Evolutionary conservation across 1,140 invertebrate genomes (phyloP), one percentile per base, ranked within the genome.

Genomic region (Drosophila willistoni): DNA sequence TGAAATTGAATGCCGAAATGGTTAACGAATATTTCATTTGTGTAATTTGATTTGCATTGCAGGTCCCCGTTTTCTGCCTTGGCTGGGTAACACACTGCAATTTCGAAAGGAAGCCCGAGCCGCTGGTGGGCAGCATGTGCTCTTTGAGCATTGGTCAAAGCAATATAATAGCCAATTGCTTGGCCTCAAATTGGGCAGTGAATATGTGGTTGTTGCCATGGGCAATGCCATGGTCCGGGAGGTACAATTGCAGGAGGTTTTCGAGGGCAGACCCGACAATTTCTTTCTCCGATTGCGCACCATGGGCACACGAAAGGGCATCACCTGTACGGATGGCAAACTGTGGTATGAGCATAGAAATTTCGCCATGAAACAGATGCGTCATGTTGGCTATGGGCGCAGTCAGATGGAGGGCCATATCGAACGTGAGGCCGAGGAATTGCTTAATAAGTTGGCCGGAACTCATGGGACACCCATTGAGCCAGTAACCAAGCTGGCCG

Each of bases 261-360:
- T 94, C 77, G 94, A 96, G 72, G 96, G 94, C 0, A 92, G 96
- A 64, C 96, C 96, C 0, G 94, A 96, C 90, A 95, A 94, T 65
- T 96, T 96, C 79, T 96, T 97, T 73, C 92, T 95, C 39, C 93
- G 94, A 41, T 89, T 96, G 7, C 92, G 96, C 51, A 95, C 95
- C 42, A 94, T 97, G 90, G 96, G 96, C 22, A 94, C 94, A 42
- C 85, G 78, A 13, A 90, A 86, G 56, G 91, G 96, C 29, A 95
- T 97, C 19, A 96, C 96, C 1, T 96, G 95, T 91, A 95, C 95
- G 1, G 96, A 97, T 68, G 96, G 96, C 0, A 79, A 93, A 7
- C 81, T 95, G 5, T 98, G 97, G 97, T 93, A 93, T 56, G 95
- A 96, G 73, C 95, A 97, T 72, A 93, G 96, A 44, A 92, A 93